phyloP scores from a whole-genome alignment of 2,888 invertebrate genomes.

The Monopis laevigella region DNA sequence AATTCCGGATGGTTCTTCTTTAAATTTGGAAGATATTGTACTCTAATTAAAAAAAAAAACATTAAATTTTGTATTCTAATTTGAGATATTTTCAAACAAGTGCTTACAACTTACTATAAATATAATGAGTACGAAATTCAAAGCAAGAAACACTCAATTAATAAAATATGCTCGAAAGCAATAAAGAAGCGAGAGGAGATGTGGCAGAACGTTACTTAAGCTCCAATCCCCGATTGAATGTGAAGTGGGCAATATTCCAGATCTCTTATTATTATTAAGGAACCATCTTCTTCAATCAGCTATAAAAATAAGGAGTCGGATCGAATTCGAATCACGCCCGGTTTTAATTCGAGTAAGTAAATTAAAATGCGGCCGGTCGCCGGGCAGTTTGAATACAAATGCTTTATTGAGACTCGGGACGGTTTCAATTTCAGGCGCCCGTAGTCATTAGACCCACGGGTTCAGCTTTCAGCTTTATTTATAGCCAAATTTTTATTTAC shows the following conservation, averaged over 20 bases:
- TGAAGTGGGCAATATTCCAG: conserved; percentile 20
- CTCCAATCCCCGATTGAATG: conserved; percentile 32
- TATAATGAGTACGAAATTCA: no score
- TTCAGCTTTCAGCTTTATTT: conserved; percentile 41
- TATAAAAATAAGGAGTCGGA: conserved; percentile 52
- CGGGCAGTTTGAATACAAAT: conserved; percentile 59
- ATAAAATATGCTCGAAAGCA: conserved; percentile 31
- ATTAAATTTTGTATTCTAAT: no score
- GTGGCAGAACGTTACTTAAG: conserved; percentile 24
- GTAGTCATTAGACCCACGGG: conserved; percentile 45
- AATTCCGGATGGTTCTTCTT: no score
- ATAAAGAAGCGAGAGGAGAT: conserved; percentile 27
- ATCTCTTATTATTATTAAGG: conserved; percentile 36
- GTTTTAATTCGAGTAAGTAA: conserved; percentile 64
- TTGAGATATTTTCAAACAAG: no score
- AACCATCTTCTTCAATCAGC: conserved; percentile 51
- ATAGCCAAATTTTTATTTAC: conserved; percentile 42
- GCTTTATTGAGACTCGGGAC: conserved; percentile 39
- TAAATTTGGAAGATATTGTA: no score
- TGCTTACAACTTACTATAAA: no score
- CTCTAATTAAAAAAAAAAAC: no score
- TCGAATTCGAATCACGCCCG: conserved; percentile 60
- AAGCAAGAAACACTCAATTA: conserved; percentile 38
- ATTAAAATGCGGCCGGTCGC: conserved; percentile 60
- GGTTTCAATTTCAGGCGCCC: conserved; percentile 16